A percentile compares a stretch with the other conserved stretches of the same genome.
phyloP scores from a whole-genome alignment of 2,888 invertebrate genomes.

The Elegia similella region DNA sequence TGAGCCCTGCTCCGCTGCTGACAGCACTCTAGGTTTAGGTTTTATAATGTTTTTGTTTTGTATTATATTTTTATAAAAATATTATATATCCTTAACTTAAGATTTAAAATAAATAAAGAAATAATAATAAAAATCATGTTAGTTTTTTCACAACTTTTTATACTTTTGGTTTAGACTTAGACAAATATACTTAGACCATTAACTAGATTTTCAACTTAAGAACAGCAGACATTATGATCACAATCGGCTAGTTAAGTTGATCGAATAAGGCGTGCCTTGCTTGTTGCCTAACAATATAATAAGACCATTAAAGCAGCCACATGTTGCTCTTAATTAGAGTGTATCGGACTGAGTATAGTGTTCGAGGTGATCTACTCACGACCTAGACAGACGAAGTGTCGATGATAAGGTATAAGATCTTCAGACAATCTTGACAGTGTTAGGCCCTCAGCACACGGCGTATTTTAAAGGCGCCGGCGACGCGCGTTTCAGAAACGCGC shows the following conservation, averaged over 20 bases:
- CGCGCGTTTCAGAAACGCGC: too few relatives aligned
- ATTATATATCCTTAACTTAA: too few relatives aligned
- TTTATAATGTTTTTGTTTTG: too few relatives aligned
- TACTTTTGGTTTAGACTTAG: too few relatives aligned
- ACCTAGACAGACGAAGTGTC: constrained; percentile 36
- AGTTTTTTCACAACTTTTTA: too few relatives aligned
- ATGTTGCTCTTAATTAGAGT: constrained; percentile 48
- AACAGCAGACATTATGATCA: background rate
- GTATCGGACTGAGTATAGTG: constrained; percentile 41
- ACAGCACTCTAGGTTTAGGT: too few relatives aligned
- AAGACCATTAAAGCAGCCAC: constrained; percentile 19
- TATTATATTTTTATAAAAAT: too few relatives aligned
- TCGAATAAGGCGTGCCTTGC: background rate
- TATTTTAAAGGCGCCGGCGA: too few relatives aligned
- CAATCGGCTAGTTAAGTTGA: background rate
- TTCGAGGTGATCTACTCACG: constrained; percentile 55
- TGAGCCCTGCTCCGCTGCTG: too few relatives aligned
- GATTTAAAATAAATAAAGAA: too few relatives aligned
- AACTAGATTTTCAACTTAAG: background rate
- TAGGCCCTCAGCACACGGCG: background rate
- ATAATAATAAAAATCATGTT: too few relatives aligned
- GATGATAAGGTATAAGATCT: background rate
- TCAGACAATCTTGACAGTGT: background rate
- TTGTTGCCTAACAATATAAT: background rate
- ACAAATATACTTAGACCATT: too few relatives aligned